Percentiles rank a stretch among this genome's conserved stretches.
Conservation (phyloP, 2,113 vertebrate species). For the Mormyrus iriodes region DNA sequence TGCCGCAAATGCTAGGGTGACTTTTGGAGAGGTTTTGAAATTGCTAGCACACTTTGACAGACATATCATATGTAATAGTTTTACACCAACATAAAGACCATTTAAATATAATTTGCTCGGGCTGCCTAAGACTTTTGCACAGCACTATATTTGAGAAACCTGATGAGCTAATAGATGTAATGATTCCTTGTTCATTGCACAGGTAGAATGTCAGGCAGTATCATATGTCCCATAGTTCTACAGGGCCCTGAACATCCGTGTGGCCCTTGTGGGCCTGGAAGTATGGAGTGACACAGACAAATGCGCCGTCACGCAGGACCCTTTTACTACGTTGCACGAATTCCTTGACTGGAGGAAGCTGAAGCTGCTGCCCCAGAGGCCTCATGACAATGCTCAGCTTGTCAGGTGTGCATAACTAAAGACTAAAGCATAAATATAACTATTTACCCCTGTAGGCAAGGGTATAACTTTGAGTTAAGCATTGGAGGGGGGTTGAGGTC, state of each 20-base stretch:
- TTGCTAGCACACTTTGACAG: background rate
- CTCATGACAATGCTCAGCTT: slow-evolving; percentile 92
- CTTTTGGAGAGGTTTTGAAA: background rate
- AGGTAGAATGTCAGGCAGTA: background rate
- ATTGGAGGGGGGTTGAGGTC: too few relatives aligned
- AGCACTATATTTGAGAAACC: background rate
- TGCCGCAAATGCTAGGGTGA: background rate
- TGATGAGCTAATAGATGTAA: background rate
- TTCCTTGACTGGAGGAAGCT: slow-evolving; percentile 96
- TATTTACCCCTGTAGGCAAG: background rate
- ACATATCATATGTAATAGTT: too few relatives aligned
- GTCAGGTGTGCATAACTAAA: slow-evolving; percentile 67
- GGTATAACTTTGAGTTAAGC: too few relatives aligned
- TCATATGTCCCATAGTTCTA: slow-evolving; percentile 71
- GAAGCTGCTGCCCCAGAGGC: slow-evolving; percentile 80
- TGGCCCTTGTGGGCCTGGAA: slow-evolving; percentile 88
- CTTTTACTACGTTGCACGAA: slow-evolving; percentile 87
- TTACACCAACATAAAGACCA: background rate
- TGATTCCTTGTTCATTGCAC: background rate
- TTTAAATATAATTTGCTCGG: background rate
- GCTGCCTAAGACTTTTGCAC: background rate
- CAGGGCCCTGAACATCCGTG: slow-evolving; percentile 84
- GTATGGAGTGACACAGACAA: slow-evolving; percentile 92
- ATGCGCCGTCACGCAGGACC: slow-evolving; percentile 85
- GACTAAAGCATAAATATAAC: background rate